phyloP scores from a whole-genome alignment of 2,113 vertebrate genomes.

The Electrona antarctica region DNA sequence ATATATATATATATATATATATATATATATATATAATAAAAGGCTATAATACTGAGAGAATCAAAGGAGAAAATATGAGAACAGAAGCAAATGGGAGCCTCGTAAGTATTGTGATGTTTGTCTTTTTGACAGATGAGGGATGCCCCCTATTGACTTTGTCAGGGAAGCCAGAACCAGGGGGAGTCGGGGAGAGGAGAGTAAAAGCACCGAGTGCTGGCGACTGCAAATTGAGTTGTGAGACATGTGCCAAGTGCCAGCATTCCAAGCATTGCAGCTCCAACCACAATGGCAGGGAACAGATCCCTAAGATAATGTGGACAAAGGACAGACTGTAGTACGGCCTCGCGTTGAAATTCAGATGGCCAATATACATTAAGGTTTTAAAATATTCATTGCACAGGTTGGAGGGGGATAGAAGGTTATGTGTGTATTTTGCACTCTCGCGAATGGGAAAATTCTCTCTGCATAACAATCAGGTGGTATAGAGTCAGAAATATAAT shows the following conservation, averaged over 20 bases:
- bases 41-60: conserved; percentile 86
- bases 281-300: conserved; percentile 85
- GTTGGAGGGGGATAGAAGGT: conserved; percentile 85
- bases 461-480: conserved; percentile 87
- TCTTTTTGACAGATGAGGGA: conserved; percentile 98
- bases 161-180: conserved; percentile 86
- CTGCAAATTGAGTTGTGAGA: conserved; percentile 91
- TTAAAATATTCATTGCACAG: conserved; percentile 95
- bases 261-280: conserved; percentile 89
- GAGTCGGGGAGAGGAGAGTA: conserved; percentile 53
- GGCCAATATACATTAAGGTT: conserved; percentile 86
- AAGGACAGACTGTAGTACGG: conserved; percentile 83
- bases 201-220: conserved; percentile 84
- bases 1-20: too few species aligned
- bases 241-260: conserved; percentile 56
- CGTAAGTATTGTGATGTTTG: conserved; percentile 96
- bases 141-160: conserved; percentile 99
- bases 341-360: conserved; percentile 85
- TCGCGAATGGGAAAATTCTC: conserved; percentile 86
- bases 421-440: conserved; percentile 85
- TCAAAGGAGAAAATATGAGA: conserved; percentile 78
- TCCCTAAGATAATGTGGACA: conserved; percentile 83
- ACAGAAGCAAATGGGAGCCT: conserved; percentile 86
- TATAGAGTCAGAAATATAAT: conserved; percentile 66
- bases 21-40: conserved; percentile 60